These are phyloP conservation scores for Myanophis thanlyinensis DNA, from an alignment of 2,113 vertebrate species.

Conservation along the genomic window DNA sequence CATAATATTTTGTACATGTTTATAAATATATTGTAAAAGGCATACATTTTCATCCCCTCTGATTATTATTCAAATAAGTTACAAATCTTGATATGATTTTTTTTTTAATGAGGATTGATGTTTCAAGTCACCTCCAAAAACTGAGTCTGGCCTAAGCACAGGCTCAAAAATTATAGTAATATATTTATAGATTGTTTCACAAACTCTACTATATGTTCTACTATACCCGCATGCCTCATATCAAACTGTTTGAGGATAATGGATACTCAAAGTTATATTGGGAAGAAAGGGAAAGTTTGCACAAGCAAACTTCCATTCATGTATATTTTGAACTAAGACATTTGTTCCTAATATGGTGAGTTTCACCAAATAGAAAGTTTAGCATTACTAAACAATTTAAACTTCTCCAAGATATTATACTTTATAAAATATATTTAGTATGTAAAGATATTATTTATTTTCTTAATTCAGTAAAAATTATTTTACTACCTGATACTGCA, in stretches of 20 bases:
- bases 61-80: neutral
- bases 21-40: neutral
- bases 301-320: neutral
- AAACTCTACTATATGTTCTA: too few relatives aligned
- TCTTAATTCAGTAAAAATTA: conserved; percentile 8
- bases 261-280: neutral
- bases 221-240: neutral
- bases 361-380: neutral
- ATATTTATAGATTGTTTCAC: neutral
- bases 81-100: neutral
- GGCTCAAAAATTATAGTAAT: neutral
- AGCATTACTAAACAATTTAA: neutral
- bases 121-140: neutral
- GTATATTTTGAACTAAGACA: neutral
- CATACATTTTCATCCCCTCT: neutral
- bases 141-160: neutral
- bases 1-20: neutral
- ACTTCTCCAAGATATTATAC: neutral
- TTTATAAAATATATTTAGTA: neutral
- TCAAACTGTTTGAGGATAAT: neutral
- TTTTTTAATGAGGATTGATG: neutral
- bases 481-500: neutral
- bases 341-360: neutral
- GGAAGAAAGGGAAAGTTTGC: neutral
- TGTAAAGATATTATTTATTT: neutral